These are phyloP conservation scores for Micromys minutus DNA, from an alignment of 2,113 vertebrate species.

Conservation along the genomic window DNA sequence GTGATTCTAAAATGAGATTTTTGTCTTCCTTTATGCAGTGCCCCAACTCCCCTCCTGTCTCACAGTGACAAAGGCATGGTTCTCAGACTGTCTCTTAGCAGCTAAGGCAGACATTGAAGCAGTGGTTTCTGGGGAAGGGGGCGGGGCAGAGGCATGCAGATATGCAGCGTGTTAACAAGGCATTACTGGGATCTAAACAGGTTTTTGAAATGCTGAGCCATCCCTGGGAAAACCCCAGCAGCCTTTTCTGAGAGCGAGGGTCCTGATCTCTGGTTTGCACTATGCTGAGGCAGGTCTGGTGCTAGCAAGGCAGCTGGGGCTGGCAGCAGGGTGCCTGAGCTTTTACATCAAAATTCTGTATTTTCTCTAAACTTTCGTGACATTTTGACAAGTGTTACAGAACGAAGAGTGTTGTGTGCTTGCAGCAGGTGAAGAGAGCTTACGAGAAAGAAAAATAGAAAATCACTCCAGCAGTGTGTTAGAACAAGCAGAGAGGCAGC, in stretches of 20 bases:
- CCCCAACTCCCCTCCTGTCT: background rate
- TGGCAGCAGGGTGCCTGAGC: conserved; percentile 64
- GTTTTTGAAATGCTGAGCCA: background rate
- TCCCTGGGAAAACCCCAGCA: conserved; percentile 64
- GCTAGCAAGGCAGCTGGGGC: conserved; percentile 24
- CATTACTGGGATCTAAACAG: background rate
- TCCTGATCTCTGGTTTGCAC: conserved; percentile 57
- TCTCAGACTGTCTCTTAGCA: fast-evolving
- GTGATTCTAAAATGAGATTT: background rate
- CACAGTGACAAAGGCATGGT: background rate
- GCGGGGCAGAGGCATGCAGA: background rate
- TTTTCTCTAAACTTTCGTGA: conserved; percentile 72
- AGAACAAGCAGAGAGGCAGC: background rate
- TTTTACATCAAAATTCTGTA: conserved; percentile 73
- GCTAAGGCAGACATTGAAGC: background rate
- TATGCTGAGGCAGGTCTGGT: conserved; percentile 67
- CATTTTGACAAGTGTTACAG: conserved; percentile 55
- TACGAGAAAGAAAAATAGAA: background rate
- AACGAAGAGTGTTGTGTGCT: conserved; percentile 51
- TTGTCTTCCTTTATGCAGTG: no score
- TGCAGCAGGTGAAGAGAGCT: conserved; percentile 48
- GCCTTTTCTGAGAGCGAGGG: conserved; percentile 59
- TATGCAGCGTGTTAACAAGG: no score
- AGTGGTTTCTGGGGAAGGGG: background rate
- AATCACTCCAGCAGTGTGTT: background rate